phyloP scores from a whole-genome alignment of 2,888 invertebrate genomes.

The Hydrotaea diabolus region DNA sequence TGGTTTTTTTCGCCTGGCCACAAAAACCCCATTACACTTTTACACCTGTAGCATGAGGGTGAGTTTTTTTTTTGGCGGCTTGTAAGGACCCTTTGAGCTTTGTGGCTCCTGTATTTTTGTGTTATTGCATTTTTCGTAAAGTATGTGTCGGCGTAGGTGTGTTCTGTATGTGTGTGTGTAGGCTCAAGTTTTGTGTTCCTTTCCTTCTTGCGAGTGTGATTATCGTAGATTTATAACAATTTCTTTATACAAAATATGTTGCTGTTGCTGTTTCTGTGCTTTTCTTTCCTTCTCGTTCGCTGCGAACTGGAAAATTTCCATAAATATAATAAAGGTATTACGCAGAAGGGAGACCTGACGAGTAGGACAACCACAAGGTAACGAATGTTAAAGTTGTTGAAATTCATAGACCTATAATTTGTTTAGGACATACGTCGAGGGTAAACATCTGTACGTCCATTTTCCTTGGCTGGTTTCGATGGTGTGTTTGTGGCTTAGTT shows the following conservation, averaged over 20 bases:
- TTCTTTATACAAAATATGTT: constrained; percentile 33
- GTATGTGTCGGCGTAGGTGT: not conserved
- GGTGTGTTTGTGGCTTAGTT: not conserved
- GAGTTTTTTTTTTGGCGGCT: not conserved
- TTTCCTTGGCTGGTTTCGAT: not conserved
- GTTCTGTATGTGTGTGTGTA: not conserved
- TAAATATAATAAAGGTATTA: constrained; percentile 34
- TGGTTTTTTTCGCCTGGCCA: not conserved
- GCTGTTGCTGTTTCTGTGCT: not conserved
- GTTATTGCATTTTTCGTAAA: not conserved
- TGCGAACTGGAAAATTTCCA: constrained; percentile 23
- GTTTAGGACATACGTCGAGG: constrained; percentile 15
- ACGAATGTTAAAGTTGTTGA: constrained; percentile 26
- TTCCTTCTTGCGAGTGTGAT: constrained; percentile 8
- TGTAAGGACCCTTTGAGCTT: constrained; percentile 14
- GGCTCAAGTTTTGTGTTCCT: not conserved
- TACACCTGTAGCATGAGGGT: constrained; percentile 43
- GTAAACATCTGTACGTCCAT: not conserved
- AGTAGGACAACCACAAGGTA: constrained; percentile 10
- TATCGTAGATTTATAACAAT: constrained; percentile 41
- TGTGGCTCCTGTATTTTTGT: not conserved
- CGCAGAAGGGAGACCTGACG: not conserved
- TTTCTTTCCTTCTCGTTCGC: not conserved
- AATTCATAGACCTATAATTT: constrained; percentile 36
- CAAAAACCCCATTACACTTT: constrained; percentile 44